Percentiles rank a stretch among this genome's conserved stretches.
phyloP scores from a whole-genome alignment of 2,888 invertebrate species.

The Thalpophila matura region DNA sequence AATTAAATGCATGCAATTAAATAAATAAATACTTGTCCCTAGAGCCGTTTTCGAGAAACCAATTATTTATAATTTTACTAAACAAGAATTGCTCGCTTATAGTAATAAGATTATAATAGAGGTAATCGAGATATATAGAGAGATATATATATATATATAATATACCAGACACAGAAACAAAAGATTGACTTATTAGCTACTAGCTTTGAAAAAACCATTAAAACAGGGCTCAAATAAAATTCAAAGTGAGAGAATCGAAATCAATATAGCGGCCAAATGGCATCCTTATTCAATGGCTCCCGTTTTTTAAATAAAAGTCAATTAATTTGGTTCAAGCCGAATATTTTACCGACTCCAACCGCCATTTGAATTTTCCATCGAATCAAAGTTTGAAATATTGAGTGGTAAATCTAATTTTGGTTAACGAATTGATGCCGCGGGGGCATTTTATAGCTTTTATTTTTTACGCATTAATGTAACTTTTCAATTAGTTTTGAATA shows the following conservation, averaged over 20 bases:
- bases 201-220: background rate
- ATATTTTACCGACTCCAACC: constrained; percentile 62
- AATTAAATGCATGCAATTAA: too few relatives aligned
- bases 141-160: too few relatives aligned
- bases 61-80: too few relatives aligned
- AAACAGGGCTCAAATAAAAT: constrained; percentile 1
- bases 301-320: constrained; percentile 60
- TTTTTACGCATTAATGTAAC: constrained; percentile 39
- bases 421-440: constrained; percentile 60
- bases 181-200: constrained; percentile 5
- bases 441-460: constrained; percentile 43
- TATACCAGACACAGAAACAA: background rate
- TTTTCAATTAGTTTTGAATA: constrained; percentile 36
- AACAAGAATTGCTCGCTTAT: too few relatives aligned
- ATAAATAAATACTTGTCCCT: too few relatives aligned
- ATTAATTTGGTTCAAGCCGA: constrained; percentile 65
- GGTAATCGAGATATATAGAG: too few relatives aligned
- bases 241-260: constrained; percentile 18
- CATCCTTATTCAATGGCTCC: constrained; percentile 47
- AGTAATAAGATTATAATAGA: too few relatives aligned
- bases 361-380: constrained; percentile 70
- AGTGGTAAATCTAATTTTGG: constrained; percentile 71
- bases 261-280: constrained; percentile 14
- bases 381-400: constrained; percentile 75
- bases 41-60: too few relatives aligned